These are phyloP conservation scores for Erebia ligea DNA, from an alignment of 2,888 invertebrate species.

Conservation along the genomic window DNA sequence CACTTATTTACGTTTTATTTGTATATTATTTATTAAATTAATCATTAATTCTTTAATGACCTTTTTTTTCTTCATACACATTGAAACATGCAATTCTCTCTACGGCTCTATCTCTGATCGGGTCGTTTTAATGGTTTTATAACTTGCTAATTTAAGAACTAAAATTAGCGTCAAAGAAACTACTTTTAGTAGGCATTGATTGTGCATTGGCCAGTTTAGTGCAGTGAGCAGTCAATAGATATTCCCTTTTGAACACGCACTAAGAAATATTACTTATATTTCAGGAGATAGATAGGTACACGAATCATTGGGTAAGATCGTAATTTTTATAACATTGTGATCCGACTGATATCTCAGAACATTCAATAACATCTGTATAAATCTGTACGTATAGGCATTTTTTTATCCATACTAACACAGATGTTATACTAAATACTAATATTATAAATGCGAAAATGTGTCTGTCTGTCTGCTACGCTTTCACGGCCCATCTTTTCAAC, in stretches of 20 bases:
- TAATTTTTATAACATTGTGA: not conserved
- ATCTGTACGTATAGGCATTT: no score
- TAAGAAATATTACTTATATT: not conserved
- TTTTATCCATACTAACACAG: no score
- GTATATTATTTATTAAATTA: not conserved
- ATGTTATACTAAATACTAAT: no score
- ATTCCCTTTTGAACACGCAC: not conserved
- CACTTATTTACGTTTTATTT: not conserved
- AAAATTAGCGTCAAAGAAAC: conserved; percentile 49
- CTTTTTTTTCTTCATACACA: no score
- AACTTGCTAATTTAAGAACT: conserved; percentile 53
- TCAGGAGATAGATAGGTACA: no score
- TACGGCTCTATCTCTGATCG: not conserved
- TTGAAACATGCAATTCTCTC: not conserved
- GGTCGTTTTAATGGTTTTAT: not conserved
- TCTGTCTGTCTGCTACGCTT: no score
- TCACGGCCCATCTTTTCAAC: no score
- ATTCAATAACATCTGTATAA: no score
- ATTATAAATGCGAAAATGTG: no score
- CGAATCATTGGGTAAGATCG: not conserved
- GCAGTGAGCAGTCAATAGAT: not conserved
- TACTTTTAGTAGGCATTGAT: not conserved
- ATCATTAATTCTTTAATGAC: not conserved
- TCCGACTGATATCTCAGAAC: no score
- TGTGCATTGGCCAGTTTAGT: not conserved